Conservation (phyloP, 2,797 vertebrate genomes). For the Crypturellus tataupa region DNA sequence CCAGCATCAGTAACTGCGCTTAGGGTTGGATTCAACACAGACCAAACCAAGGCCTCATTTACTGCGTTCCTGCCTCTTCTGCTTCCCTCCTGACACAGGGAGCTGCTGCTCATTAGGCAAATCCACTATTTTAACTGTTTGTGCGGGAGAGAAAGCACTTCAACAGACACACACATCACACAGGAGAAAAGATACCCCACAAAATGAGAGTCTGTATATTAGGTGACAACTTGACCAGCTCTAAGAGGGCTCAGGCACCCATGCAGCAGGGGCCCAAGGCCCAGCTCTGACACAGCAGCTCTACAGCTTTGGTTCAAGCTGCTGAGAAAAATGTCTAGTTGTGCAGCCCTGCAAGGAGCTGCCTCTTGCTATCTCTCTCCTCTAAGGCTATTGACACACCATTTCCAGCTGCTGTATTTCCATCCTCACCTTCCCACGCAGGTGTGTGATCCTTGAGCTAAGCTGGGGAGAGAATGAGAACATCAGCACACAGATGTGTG, state of each 20-base stretch:
- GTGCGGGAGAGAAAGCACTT: neutral
- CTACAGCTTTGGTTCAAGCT: neutral
- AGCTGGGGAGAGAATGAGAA: neutral
- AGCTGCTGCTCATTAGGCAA: neutral
- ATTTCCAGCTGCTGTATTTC: neutral
- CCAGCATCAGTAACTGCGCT: neutral
- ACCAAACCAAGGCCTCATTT: neutral
- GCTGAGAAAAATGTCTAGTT: neutral
- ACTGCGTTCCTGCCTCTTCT: neutral
- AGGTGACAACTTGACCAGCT: neutral
- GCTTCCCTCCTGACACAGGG: neutral
- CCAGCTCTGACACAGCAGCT: neutral
- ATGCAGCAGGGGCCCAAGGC: too few species aligned
- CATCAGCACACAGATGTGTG: neutral
- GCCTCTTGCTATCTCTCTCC: neutral
- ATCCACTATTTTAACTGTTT: neutral
- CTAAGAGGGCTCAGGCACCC: neutral
- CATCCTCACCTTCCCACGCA: neutral
- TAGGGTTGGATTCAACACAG: neutral
- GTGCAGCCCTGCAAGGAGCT: fast-evolving
- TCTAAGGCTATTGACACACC: neutral
- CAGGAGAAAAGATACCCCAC: neutral
- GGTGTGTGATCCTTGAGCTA: neutral
- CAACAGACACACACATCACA: neutral
- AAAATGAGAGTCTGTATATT: neutral